Percentiles rank a stretch among this genome's conserved stretches.
These are phyloP conservation scores for Spheniscus humboldti DNA, from an alignment of 2,797 vertebrate species.

Conservation along the genomic window DNA sequence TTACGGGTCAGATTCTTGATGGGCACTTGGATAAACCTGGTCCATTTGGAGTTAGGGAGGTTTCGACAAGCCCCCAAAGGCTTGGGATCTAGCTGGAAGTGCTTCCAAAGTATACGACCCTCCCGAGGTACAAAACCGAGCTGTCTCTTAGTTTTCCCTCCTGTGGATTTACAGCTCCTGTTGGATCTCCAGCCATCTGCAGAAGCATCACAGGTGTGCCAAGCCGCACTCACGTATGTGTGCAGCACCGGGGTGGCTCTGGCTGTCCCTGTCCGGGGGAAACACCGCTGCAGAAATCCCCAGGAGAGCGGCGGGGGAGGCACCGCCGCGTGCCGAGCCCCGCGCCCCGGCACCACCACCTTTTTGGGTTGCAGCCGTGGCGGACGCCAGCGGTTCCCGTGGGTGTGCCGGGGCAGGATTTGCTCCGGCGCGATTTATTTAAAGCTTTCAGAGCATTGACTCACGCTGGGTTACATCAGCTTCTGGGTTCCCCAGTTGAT, in stretches of 20 bases:
- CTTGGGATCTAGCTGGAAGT: not conserved
- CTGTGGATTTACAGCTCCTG: not conserved
- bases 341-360: fast-evolving
- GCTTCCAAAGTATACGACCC: not conserved
- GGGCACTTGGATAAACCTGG: not conserved
- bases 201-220: not conserved
- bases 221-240: fast-evolving
- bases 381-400: not conserved
- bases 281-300: not conserved
- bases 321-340: fast-evolving
- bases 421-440: fast-evolving
- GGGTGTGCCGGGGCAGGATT: not conserved
- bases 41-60: not conserved
- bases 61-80: not conserved
- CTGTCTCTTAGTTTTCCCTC: not conserved
- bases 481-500: not conserved
- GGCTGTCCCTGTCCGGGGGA: fast-evolving
- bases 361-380: not conserved
- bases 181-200: not conserved
- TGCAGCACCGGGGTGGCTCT: fast-evolving
- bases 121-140: not conserved
- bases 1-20: not conserved
- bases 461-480: not conserved
- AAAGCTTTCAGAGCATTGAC: not conserved
- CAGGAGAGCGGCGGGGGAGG: not conserved